These are phyloP conservation scores for Channa argus DNA, from an alignment of 2,113 vertebrate genomes.

Conservation along the genomic window DNA sequence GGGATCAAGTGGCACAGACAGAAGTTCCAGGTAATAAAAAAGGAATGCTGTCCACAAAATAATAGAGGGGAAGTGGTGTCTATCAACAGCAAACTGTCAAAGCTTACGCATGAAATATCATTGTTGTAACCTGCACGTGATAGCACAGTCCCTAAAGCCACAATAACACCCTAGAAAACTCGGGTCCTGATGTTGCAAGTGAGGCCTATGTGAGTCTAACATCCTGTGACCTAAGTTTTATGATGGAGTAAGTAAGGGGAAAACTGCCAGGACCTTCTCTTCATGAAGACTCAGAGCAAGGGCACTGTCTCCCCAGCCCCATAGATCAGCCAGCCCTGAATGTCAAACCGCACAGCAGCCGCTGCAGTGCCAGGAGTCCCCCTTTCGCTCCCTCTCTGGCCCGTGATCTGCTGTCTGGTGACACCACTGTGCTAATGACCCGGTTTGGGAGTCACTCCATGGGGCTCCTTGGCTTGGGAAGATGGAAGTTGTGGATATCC, in stretches of 20 bases:
- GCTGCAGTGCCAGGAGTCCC: conserved; percentile 82
- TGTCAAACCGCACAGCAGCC: conserved; percentile 85
- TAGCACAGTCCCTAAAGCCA: conserved; percentile 10
- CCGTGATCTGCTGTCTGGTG: conserved; percentile 85
- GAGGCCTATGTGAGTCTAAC: conserved; percentile 22
- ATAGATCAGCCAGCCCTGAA: conserved; percentile 87
- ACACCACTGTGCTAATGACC: conserved; percentile 85
- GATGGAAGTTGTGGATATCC: conserved; percentile 83
- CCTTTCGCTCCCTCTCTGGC: conserved; percentile 81
- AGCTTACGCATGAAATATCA: too few relatives aligned
- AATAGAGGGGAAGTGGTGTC: too few relatives aligned
- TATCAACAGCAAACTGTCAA: too few relatives aligned
- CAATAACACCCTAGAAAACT: conserved; percentile 8
- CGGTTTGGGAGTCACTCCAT: conserved; percentile 81
- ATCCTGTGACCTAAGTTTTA: conserved; percentile 59
- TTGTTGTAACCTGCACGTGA: background rate
- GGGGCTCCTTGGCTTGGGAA: conserved; percentile 82
- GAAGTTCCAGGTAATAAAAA: too few relatives aligned
- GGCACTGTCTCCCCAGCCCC: conserved; percentile 84
- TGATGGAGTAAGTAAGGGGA: conserved; percentile 77
- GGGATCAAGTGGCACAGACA: background rate
- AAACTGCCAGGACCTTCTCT: conserved; percentile 80
- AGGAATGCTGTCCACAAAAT: too few relatives aligned
- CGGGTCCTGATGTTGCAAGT: conserved; percentile 21
- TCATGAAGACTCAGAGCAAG: conserved; percentile 84